These are phyloP conservation scores for Pomacea canaliculata DNA, from an alignment of 2,888 invertebrate species.

Conservation along the genomic window DNA sequence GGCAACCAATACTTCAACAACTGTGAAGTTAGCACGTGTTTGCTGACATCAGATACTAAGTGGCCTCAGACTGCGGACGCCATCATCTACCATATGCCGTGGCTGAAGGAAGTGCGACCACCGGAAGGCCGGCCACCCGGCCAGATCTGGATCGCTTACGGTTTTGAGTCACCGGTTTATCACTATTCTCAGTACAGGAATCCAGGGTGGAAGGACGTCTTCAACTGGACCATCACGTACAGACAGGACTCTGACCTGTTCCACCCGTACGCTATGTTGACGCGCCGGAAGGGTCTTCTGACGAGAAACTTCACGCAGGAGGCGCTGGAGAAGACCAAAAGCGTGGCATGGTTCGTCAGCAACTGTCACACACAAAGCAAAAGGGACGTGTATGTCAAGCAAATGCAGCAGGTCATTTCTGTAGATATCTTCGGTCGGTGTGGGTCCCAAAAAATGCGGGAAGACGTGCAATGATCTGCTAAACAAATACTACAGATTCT, in stretches of 20 bases:
- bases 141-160: constrained; percentile 34
- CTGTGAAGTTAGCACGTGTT: not conserved
- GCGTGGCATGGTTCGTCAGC: constrained; percentile 48
- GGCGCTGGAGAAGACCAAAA: constrained; percentile 31
- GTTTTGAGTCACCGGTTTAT: constrained; percentile 21
- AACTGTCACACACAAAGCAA: constrained; percentile 39
- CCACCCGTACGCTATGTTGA: no score
- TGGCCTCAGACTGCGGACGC: not conserved
- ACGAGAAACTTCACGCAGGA: not conserved
- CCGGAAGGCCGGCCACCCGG: constrained; percentile 1
- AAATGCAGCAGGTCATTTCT: constrained; percentile 36
- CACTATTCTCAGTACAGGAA: not conserved
- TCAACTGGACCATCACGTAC: constrained; percentile 33
- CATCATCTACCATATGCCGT: not conserved
- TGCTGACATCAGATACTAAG: not conserved
- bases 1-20: not conserved
- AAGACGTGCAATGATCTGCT: not conserved
- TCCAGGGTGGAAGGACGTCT: constrained; percentile 12
- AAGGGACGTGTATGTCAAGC: constrained; percentile 38
- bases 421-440: constrained; percentile 46
- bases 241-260: no score
- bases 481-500: constrained; percentile 31
- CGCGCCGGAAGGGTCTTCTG: no score
- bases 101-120: not conserved
- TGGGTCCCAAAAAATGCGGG: constrained; percentile 26